Base-by-base conservation (phyloP, 2,113 vertebrate species). In the Odobenus rosmarus region DNA sequence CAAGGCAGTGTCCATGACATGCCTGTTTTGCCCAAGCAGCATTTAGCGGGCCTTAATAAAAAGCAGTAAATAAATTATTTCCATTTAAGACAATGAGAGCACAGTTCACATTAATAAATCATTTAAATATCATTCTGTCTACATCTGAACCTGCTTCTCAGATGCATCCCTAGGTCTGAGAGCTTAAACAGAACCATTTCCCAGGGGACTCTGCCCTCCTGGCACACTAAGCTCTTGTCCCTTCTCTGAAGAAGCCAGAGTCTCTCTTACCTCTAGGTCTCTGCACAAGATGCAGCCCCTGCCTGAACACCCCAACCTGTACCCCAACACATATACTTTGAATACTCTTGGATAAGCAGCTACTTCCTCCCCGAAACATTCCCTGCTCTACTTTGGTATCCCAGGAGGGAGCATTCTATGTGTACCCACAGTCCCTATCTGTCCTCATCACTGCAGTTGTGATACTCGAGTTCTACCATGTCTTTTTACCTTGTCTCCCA, bases 61-160 rank as follows among this genome's bases (percentile, higher is more conserved):
- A 95, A 83, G 87, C 67, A 71, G 87, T 82, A 77, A 96, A 85
- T 81, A 90, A 69, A 83, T 88, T 49, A 89, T 90, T 95, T 92
- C 79, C 82, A 71, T 57, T 88, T 55, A 72, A 91, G 77, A 55
- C n/a, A 92, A 2, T 74, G 55, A 96, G 69, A 94, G 53, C 7
- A 61, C 42, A 91, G 76, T 80, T 83, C 72, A 89, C 49, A 86
- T 86, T 89, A 84, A 72, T 83, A 86, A 95, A 51, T 90, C 80
- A 81, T 80, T 96, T 81, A 67, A 96, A 81, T 59, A 85, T 53
- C 28, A 4, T 83, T 26, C 57, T 76, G 33, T 93, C 46, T 85
- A 69, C 57, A 96, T 55, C 36, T 84, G 85, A 86, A 51, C 24
- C 72, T 81, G 33, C 26, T 81, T 92, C 62, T 89, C 36, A 82